Evolutionary conservation across 1,140 invertebrate genomes (phyloP).

Genomic region (Anoplophora glabripennis): DNA sequence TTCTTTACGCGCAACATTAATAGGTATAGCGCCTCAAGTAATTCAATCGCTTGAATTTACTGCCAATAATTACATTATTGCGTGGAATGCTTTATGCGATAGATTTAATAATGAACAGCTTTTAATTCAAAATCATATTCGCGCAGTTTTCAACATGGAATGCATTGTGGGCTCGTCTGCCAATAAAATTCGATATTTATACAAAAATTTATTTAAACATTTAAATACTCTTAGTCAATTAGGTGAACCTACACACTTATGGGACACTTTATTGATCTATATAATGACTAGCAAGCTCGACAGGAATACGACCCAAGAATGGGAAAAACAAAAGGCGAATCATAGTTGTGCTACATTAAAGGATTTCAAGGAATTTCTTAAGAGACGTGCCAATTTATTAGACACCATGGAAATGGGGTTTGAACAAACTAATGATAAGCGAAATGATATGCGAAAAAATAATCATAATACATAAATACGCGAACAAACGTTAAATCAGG

Average conservation of each 20-base stretch:
- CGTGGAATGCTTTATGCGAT: conserved; percentile 20
- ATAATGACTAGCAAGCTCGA: background rate
- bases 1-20: conserved; percentile 7
- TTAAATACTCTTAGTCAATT: no score
- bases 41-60: conserved; percentile 20
- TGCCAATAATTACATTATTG: conserved; percentile 16
- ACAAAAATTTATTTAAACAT: no score
- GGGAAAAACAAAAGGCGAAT: background rate
- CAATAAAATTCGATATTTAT: no score
- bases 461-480: no score
- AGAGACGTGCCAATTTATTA: conserved; percentile 1
- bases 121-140: conserved; percentile 18
- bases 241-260: no score
- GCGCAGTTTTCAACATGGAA: conserved; percentile 15
- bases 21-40: conserved; percentile 1
- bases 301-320: background rate
- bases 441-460: no score
- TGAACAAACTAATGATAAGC: no score
- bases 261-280: background rate
- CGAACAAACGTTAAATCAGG: no score
- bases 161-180: conserved; percentile 1
- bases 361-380: conserved; percentile 1
- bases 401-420: conserved; percentile 1
- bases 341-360: conserved; percentile 2
- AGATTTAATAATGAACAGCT: conserved; percentile 16